Evolutionary conservation across 2,113 vertebrate genomes (phyloP).

Genomic region (Dasyprocta punctata): DNA sequence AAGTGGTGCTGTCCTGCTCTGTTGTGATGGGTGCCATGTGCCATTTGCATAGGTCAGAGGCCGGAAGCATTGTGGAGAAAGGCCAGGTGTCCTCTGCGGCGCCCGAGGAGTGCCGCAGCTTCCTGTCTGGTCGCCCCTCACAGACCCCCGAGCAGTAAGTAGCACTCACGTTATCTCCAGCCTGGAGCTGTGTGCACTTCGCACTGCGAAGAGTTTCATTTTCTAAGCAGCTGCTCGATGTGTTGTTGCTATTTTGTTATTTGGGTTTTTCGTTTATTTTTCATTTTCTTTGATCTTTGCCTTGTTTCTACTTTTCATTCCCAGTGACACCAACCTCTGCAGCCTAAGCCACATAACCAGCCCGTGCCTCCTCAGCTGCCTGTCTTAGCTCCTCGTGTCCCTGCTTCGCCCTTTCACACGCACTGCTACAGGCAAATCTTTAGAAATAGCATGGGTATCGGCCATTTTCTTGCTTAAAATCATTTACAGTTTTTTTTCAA

Average conservation of each 20-base stretch:
- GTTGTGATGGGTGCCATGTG: slow-evolving; percentile 66
- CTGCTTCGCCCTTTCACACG: neutral
- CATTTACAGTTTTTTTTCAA: neutral
- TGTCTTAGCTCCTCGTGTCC: neutral
- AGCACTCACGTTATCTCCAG: neutral
- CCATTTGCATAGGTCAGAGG: slow-evolving; percentile 89
- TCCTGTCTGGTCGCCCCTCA: slow-evolving; percentile 94
- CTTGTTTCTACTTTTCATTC: slow-evolving; percentile 23
- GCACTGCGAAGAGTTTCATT: neutral
- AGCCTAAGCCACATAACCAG: no score
- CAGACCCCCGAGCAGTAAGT: slow-evolving; percentile 98
- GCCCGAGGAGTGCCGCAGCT: slow-evolving; percentile 95
- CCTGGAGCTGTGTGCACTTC: neutral
- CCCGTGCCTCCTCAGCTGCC: no score
- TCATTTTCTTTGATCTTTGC: slow-evolving; percentile 4
- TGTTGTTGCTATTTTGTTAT: neutral
- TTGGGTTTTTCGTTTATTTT: neutral
- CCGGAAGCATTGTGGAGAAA: slow-evolving; percentile 92
- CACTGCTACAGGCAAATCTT: neutral
- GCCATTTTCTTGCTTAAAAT: neutral
- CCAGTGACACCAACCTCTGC: no score
- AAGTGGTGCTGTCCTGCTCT: neutral
- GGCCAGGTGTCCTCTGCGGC: slow-evolving; percentile 91
- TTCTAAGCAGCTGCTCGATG: neutral
- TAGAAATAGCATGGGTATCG: neutral